These are phyloP conservation scores for Linyphia triangularis DNA, from an alignment of 2,888 invertebrate species.

Conservation along the genomic window DNA sequence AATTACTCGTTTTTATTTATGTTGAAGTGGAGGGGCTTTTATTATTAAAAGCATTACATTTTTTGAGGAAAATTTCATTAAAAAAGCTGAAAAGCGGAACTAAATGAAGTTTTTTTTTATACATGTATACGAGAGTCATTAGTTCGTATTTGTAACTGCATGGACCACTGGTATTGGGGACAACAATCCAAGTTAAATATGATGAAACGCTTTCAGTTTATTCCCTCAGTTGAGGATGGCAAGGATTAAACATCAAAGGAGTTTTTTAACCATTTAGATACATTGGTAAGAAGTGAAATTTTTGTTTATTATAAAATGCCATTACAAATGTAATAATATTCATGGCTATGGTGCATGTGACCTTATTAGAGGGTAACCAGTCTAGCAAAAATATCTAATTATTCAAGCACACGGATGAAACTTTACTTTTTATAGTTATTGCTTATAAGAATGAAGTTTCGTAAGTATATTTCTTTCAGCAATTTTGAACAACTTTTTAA, in stretches of 20 bases:
- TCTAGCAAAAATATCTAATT: not conserved
- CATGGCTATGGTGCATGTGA: not conserved
- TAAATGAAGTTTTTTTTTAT: slow-evolving; percentile 62
- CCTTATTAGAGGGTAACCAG: not conserved
- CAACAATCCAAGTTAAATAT: slow-evolving; percentile 21
- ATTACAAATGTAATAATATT: not conserved
- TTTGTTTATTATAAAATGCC: not conserved
- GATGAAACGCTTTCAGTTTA: not conserved
- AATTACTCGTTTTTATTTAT: slow-evolving; percentile 61
- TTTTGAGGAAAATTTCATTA: slow-evolving; percentile 69
- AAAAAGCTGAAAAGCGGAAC: slow-evolving; percentile 58
- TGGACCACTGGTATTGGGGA: not conserved
- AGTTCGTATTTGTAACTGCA: slow-evolving; percentile 14
- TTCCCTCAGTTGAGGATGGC: not conserved
- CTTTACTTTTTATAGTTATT: not conserved
- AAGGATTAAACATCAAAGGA: not conserved
- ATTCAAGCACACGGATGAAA: not conserved
- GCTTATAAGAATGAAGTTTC: no score
- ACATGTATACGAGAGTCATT: slow-evolving; percentile 37
- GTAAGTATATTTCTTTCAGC: no score
- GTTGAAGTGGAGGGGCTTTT: slow-evolving; percentile 59
- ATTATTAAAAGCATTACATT: slow-evolving; percentile 68
- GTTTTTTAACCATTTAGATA: not conserved
- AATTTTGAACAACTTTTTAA: no score
- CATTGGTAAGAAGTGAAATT: not conserved